Conservation (phyloP, 2,113 vertebrate species). For the Ranitomeya variabilis region DNA sequence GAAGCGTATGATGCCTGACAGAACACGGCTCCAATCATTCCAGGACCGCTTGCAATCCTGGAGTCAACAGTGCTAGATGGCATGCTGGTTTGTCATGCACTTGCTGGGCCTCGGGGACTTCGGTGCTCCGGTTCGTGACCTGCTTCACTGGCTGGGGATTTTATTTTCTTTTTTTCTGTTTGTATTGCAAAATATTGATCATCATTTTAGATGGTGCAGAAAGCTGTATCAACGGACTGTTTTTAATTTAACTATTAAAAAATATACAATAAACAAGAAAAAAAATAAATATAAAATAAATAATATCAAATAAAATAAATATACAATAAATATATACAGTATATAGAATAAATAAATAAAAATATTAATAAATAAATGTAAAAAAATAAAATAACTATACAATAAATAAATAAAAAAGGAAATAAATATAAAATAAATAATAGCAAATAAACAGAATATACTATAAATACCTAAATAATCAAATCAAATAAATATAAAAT, state of each 20-base stretch:
- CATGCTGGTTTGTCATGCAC: not conserved
- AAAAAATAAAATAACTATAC: no score
- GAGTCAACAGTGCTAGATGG: not conserved
- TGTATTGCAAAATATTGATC: constrained; percentile 15
- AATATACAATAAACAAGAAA: not conserved
- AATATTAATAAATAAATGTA: no score
- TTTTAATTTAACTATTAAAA: not conserved
- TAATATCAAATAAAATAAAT: no score
- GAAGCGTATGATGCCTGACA: not conserved
- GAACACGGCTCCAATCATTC: not conserved
- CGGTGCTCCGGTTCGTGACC: not conserved
- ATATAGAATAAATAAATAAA: no score
- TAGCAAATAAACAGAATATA: no score
- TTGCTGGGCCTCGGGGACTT: not conserved
- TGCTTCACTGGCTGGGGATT: not conserved
- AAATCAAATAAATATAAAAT: no score
- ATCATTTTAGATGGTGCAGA: not conserved
- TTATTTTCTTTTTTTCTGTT: not conserved
- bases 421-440: no score
- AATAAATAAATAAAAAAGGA: no score
- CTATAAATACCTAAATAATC: no score
- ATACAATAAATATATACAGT: no score
- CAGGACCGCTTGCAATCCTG: not conserved
- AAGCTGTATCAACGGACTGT: not conserved
- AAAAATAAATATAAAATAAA: no score